Conservation (phyloP, 1,140 invertebrate genomes). For the Oedothorax gibbosus region DNA sequence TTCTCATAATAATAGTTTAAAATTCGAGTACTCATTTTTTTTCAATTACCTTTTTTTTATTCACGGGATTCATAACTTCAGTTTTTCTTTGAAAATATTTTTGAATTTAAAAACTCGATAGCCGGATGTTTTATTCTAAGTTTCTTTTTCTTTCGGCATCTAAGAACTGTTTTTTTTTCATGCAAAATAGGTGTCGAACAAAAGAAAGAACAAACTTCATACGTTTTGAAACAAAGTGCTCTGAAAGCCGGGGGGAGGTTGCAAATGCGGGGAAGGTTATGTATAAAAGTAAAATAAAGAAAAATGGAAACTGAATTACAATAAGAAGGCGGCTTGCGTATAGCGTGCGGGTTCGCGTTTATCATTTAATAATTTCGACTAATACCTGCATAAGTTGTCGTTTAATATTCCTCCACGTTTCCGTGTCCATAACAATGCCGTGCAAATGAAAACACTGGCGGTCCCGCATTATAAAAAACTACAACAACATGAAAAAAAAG, state of each 20-base stretch:
- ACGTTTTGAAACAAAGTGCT: conserved; percentile 40
- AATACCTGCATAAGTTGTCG: conserved; percentile 61
- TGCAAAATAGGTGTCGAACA: conserved; percentile 7
- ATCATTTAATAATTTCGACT: conserved; percentile 61
- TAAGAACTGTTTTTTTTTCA: too few relatives aligned
- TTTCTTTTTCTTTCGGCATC: too few relatives aligned
- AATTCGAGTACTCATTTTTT: too few relatives aligned
- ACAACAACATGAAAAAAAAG: conserved; percentile 13
- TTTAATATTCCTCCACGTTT: conserved; percentile 59
- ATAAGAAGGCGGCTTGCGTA: conserved; percentile 31
- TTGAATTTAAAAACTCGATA: too few relatives aligned
- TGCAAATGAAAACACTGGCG: conserved; percentile 58
- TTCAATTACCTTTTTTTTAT: too few relatives aligned
- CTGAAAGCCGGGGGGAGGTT: not conserved
- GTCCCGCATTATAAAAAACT: conserved; percentile 58
- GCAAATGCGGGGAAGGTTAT: conserved; percentile 2
- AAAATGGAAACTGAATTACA: conserved; percentile 51
- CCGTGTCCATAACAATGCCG: conserved; percentile 60
- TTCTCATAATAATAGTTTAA: too few relatives aligned
- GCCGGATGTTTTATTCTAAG: too few relatives aligned
- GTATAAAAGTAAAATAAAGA: conserved; percentile 30
- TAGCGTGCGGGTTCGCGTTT: conserved; percentile 56
- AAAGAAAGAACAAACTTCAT: conserved; percentile 35
- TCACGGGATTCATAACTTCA: too few relatives aligned
- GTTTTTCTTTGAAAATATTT: too few relatives aligned